phyloP scores from a whole-genome alignment of 2,888 invertebrate species.

The Tachystola acroxantha region DNA sequence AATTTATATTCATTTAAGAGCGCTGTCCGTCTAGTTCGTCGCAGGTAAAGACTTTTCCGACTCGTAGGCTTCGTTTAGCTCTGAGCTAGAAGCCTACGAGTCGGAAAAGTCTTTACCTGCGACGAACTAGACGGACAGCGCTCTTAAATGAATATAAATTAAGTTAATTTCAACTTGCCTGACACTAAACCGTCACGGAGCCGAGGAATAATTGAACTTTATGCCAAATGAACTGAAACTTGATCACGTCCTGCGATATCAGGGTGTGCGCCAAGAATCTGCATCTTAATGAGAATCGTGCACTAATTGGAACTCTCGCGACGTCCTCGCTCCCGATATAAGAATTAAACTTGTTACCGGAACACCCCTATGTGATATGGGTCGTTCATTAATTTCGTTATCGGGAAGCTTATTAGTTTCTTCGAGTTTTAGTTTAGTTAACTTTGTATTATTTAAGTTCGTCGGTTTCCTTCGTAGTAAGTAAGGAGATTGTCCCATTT shows the following conservation, averaged over 20 bases:
- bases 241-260: slow-evolving; percentile 67
- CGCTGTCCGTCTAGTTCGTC: too few relatives aligned
- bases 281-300: slow-evolving; percentile 65
- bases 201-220: slow-evolving; percentile 26
- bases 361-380: not conserved
- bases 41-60: too few relatives aligned
- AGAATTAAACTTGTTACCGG: slow-evolving; percentile 38
- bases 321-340: slow-evolving; percentile 42
- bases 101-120: too few relatives aligned
- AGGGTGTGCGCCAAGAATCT: slow-evolving; percentile 60
- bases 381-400: slow-evolving; percentile 1
- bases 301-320: slow-evolving; percentile 72
- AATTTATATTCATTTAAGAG: not conserved
- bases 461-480: too few relatives aligned
- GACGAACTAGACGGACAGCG: too few relatives aligned
- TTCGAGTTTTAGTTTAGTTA: too few relatives aligned
- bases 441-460: too few relatives aligned
- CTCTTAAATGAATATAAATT: not conserved
- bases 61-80: too few relatives aligned
- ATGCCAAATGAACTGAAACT: slow-evolving; percentile 51
- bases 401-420: not conserved
- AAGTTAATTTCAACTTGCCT: not conserved
- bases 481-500: too few relatives aligned
- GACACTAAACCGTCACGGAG: slow-evolving; percentile 6
- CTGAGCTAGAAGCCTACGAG: too few relatives aligned